Conservation (phyloP, 2,113 vertebrate species). For the Aspidoscelis tigris region DNA sequence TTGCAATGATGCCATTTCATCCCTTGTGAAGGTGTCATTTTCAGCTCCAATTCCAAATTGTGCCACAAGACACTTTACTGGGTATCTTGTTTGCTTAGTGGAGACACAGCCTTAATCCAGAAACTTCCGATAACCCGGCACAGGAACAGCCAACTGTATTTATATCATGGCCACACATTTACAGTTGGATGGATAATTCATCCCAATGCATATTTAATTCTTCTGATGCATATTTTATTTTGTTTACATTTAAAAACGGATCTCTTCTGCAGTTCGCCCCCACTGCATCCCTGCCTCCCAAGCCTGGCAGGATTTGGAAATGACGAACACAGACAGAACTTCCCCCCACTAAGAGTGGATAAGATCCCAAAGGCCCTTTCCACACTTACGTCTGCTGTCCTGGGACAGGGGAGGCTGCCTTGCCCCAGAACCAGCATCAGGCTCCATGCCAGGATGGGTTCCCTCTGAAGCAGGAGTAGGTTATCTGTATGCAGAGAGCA, state of each 20-base stretch:
- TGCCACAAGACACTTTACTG: too few species aligned
- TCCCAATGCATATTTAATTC: constrained; percentile 64
- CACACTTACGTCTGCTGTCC: too few species aligned
- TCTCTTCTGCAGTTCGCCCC: constrained; percentile 33
- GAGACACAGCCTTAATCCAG: neutral
- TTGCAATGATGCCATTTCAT: too few species aligned
- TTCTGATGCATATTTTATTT: constrained; percentile 63
- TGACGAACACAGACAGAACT: neutral
- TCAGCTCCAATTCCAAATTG: too few species aligned
- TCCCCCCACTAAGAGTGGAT: neutral
- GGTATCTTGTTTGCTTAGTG: too few species aligned
- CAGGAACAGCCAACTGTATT: neutral
- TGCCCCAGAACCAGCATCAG: too few species aligned
- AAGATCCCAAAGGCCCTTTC: too few species aligned
- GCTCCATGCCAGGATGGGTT: too few species aligned
- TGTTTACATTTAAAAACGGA: constrained; percentile 47
- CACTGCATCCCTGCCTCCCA: constrained; percentile 28
- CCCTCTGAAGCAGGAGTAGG: too few species aligned
- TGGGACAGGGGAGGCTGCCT: too few species aligned
- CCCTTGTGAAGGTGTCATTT: too few species aligned
- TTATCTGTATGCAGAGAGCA: too few species aligned
- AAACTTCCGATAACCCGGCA: neutral
- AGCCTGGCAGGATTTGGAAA: constrained; percentile 1
- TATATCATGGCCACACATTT: constrained; percentile 19
- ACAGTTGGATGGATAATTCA: constrained; percentile 15